Conservation (phyloP, 2,113 vertebrate genomes). For the Notarius lentiginosus region DNA sequence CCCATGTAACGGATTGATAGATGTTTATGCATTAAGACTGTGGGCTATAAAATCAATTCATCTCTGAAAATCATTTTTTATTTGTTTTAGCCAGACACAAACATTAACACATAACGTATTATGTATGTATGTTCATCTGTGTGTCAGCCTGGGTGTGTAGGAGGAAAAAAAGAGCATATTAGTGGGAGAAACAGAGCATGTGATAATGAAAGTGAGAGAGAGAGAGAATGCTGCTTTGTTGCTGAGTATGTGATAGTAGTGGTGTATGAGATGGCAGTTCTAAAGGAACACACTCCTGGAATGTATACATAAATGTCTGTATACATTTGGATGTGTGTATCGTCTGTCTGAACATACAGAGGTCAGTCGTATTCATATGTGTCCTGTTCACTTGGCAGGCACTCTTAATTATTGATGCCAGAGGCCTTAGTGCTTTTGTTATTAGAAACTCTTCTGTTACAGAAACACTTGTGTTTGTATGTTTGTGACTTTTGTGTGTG, state of each 20-base stretch:
- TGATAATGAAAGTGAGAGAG: constrained; percentile 10
- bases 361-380: neutral
- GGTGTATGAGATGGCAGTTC: constrained; percentile 28
- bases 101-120: constrained; percentile 9
- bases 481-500: constrained; percentile 1
- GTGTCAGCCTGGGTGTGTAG: constrained; percentile 46
- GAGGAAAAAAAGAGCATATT: constrained; percentile 8
- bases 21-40: neutral
- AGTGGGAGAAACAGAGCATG: constrained; percentile 5
- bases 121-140: constrained; percentile 44
- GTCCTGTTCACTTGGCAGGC: constrained; percentile 8
- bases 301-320: neutral
- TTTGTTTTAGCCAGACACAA: constrained; percentile 10
- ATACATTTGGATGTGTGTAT: too few species aligned
- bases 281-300: constrained; percentile 10
- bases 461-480: neutral
- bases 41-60: neutral
- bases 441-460: constrained; percentile 7
- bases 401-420: constrained; percentile 49
- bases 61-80: neutral
- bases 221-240: constrained; percentile 12
- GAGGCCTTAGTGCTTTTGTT: constrained; percentile 40
- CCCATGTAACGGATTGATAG: neutral
- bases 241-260: constrained; percentile 24
- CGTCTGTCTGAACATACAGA: neutral